phyloP scores from a whole-genome alignment of 92 coral and sea anemone species.

The Epizoanthus stellaris region DNA sequence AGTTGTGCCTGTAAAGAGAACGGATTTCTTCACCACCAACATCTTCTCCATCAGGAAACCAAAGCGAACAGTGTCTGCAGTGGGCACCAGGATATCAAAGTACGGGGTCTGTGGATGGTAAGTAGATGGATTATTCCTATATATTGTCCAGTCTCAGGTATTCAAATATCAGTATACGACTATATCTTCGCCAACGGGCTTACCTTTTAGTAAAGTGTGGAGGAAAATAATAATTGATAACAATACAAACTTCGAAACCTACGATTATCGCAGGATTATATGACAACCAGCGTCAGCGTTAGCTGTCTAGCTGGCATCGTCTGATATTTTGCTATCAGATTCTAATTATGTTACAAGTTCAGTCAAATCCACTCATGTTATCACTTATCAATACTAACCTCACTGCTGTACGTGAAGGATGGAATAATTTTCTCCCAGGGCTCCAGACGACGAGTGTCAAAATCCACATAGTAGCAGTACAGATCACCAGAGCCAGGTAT shows the following conservation, averaged over 20 bases:
- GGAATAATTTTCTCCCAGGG: slow-evolving; percentile 99
- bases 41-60: slow-evolving; percentile 96
- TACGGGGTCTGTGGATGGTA: slow-evolving; percentile 75
- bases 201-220: no score
- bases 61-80: slow-evolving; percentile 95
- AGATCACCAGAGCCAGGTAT: slow-evolving; percentile 98
- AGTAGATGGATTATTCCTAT: not conserved
- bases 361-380: not conserved
- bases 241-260: no score
- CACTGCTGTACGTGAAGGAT: slow-evolving; percentile 74
- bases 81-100: slow-evolving; percentile 96
- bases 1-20: slow-evolving; percentile 95
- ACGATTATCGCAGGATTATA: no score
- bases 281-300: no score
- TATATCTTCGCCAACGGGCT: no score
- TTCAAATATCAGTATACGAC: no score
- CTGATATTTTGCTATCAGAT: no score
- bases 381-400: slow-evolving; percentile 30
- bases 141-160: no score
- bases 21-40: slow-evolving; percentile 83
- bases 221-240: no score
- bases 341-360: no score
- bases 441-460: slow-evolving; percentile 97
- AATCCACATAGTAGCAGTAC: slow-evolving; percentile 94
- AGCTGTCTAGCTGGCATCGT: no score